A percentile compares a stretch with the other conserved stretches of the same genome.
These are phyloP conservation scores for Hartigia nigra DNA, from an alignment of 2,888 invertebrate species.

Conservation along the genomic window DNA sequence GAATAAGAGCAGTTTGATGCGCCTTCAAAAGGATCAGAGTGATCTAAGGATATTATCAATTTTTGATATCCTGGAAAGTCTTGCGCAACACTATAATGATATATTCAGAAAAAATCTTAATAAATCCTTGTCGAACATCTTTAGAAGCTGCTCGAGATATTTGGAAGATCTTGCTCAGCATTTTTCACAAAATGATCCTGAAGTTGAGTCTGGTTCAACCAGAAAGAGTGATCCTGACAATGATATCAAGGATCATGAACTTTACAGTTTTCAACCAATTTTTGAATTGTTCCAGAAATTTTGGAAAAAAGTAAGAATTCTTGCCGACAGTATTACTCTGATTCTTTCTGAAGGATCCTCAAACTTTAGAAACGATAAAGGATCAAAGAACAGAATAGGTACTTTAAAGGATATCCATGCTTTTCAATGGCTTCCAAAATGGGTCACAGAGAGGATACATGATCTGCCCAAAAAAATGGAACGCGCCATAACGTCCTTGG, in stretches of 20 bases:
- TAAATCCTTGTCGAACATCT: background rate
- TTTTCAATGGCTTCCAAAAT: background rate
- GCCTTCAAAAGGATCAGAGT: background rate
- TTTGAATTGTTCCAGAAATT: background rate
- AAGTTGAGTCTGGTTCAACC: background rate
- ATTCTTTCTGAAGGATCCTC: background rate
- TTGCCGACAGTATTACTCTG: background rate
- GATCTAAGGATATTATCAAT: background rate
- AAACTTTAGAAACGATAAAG: background rate
- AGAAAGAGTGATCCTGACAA: background rate
- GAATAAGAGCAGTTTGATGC: background rate
- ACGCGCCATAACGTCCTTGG: slow-evolving; percentile 8
- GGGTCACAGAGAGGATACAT: slow-evolving; percentile 2
- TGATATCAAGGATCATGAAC: background rate
- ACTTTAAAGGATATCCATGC: background rate
- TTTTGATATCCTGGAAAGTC: background rate
- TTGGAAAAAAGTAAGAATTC: background rate
- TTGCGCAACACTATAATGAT: background rate
- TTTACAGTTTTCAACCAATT: background rate
- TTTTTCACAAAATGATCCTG: background rate
- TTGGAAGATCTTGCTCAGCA: background rate
- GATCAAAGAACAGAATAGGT: background rate
- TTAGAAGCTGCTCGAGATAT: background rate
- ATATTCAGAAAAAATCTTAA: background rate
- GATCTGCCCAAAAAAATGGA: slow-evolving; percentile 15